Percentiles rank a stretch among this genome's conserved stretches.
phyloP scores from a whole-genome alignment of 1,140 invertebrate genomes.

The Heliconius himera region DNA sequence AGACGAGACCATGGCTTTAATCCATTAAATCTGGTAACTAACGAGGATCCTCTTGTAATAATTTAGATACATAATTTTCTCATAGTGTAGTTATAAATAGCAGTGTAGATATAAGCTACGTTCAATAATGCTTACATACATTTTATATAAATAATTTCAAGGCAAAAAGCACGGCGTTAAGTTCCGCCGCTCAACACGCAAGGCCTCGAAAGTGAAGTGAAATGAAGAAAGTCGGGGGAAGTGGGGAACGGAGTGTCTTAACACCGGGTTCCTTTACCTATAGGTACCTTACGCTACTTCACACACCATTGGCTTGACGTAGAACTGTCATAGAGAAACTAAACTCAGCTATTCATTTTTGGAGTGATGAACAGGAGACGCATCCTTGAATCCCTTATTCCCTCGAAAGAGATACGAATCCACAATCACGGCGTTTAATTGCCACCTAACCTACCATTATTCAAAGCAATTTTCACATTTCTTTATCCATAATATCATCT shows the following conservation, averaged over 20 bases:
- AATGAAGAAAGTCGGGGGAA: too few species aligned
- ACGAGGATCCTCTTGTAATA: neutral
- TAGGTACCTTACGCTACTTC: too few species aligned
- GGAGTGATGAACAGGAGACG: neutral
- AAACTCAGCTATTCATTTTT: neutral
- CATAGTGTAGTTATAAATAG: neutral
- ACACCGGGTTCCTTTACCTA: too few species aligned
- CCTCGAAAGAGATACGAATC: neutral
- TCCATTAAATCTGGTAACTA: neutral
- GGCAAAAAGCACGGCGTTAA: too few species aligned
- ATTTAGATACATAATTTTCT: neutral
- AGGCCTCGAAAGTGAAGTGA: too few species aligned
- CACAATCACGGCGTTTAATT: neutral
- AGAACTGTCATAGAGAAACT: too few species aligned
- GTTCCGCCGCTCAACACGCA: too few species aligned
- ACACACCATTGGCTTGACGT: too few species aligned
- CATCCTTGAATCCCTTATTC: neutral
- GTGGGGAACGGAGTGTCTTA: too few species aligned
- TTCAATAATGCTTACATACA: neutral
- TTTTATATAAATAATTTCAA: too few species aligned
- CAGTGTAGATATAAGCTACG: neutral
- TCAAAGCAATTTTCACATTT: slow-evolving; percentile 3
- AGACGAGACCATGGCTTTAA: neutral
- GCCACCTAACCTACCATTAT: neutral
- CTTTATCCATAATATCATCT: slow-evolving; percentile 9